Evolutionary conservation across 2,113 vertebrate species (phyloP).

Genomic region (rat (Rattus norvegicus)): GRCr8 NC_086023.1:77940001-77940500

Average conservation of each 20-base stretch:
- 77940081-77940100: background rate
- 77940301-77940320: slow-evolving; percentile 7
- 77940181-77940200: background rate
- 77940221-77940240: background rate
- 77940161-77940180: background rate
- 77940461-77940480: background rate
- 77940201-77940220: background rate
- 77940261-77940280: background rate
- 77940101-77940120: background rate
- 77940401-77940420: slow-evolving; percentile 17
- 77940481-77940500: slow-evolving; percentile 28
- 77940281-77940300: background rate
- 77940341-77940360: background rate
- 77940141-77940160: background rate
- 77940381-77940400: background rate
- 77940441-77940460: slow-evolving; percentile 4
- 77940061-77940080: background rate
- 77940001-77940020: background rate
- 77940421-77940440: background rate
- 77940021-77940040: background rate
- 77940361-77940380: background rate
- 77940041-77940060: background rate
- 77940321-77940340: background rate
- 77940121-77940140: background rate
- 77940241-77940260: background rate